phyloP scores from a whole-genome alignment of 2,113 vertebrate genomes.

The Platysteira castanea region DNA sequence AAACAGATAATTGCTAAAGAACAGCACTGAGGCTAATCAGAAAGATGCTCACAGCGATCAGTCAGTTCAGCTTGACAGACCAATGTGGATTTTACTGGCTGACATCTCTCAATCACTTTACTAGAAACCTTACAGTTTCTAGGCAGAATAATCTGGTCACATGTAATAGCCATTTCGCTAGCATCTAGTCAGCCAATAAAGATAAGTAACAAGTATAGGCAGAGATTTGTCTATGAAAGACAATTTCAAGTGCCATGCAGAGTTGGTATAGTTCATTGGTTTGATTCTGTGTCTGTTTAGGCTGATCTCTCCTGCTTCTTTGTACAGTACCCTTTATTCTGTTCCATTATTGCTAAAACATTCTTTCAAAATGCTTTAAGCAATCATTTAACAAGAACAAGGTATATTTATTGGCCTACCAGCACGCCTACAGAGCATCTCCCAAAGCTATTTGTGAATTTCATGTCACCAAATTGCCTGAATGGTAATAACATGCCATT shows the following conservation, averaged over 20 bases:
- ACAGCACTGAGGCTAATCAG: background rate
- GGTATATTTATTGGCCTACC: background rate
- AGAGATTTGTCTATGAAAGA: background rate
- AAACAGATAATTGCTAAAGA: background rate
- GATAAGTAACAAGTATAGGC: background rate
- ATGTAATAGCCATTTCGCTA: background rate
- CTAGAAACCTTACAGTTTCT: background rate
- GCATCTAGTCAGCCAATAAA: background rate
- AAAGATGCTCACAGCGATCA: background rate
- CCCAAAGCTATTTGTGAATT: background rate
- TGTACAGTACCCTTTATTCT: background rate
- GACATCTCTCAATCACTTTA: background rate
- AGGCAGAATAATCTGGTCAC: background rate
- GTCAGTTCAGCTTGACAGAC: background rate
- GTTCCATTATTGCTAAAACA: background rate
- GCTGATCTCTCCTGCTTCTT: background rate
- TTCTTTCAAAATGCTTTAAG: background rate
- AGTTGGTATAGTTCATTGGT: background rate
- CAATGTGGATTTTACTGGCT: background rate
- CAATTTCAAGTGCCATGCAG: background rate
- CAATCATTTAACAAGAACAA: background rate
- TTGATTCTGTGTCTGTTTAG: background rate
- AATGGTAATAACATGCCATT: background rate
- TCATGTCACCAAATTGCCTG: background rate
- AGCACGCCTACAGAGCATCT: background rate